Evolutionary conservation across 2,888 invertebrate genomes (phyloP).

Genomic region (Octodonta nipae): DNA sequence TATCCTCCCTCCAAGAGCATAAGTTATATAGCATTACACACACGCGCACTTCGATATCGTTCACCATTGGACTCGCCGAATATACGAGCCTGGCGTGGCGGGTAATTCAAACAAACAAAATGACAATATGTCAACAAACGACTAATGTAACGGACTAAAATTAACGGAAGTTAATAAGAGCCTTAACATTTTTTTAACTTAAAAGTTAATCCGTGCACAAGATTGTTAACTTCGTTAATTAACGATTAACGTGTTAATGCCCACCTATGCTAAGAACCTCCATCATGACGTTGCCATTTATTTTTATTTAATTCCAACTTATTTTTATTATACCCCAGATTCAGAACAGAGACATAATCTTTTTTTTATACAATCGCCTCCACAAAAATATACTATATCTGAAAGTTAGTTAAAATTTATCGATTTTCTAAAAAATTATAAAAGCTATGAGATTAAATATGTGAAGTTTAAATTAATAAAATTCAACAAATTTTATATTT

Average conservation of each 20-base stretch:
- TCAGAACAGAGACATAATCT: no score
- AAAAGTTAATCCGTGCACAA: neutral
- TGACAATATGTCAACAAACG: neutral
- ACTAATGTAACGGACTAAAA: slow-evolving; percentile 3
- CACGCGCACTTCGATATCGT: neutral
- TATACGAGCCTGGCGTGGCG: neutral
- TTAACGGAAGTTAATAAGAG: slow-evolving; percentile 3
- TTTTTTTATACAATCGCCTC: no score
- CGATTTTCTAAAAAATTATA: no score
- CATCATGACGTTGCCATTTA: no score
- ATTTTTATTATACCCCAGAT: no score
- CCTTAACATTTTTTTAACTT: neutral
- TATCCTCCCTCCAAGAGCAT: no score
- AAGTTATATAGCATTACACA: neutral
- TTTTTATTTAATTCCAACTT: no score
- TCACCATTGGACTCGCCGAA: neutral
- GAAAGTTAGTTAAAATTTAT: no score
- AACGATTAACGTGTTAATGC: slow-evolving; percentile 1
- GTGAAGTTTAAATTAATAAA: no score
- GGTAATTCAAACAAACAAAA: slow-evolving; percentile 1
- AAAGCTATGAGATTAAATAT: no score
- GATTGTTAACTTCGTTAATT: slow-evolving; percentile 2
- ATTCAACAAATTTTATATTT: no score
- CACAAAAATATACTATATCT: no score
- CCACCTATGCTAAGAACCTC: slow-evolving; percentile 1